phyloP scores from a whole-genome alignment of 2,113 vertebrate genomes.

The Proterorhinus semilunaris region DNA sequence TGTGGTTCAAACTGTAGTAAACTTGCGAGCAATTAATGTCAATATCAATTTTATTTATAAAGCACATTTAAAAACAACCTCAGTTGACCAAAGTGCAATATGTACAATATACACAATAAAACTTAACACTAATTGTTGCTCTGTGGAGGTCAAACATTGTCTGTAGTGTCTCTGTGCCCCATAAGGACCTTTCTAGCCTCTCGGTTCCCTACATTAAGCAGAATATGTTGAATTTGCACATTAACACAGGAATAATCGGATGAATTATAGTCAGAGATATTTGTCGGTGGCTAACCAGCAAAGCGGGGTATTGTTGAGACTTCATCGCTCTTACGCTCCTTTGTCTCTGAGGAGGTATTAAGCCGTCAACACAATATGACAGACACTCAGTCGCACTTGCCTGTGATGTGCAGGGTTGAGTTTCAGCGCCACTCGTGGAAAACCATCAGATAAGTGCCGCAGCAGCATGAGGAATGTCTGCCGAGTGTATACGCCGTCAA shows the following conservation, averaged over 20 bases:
- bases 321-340: constrained; percentile 26
- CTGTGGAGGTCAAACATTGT: too few relatives aligned
- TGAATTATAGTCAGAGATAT: neutral
- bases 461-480: constrained; percentile 39
- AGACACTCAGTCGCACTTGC: constrained; percentile 61
- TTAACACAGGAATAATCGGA: neutral
- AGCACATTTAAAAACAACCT: too few relatives aligned
- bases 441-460: constrained; percentile 63
- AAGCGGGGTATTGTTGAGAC: constrained; percentile 19
- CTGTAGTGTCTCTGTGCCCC: too few relatives aligned
- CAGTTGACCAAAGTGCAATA: too few relatives aligned
- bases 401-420: constrained; percentile 55
- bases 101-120: too few relatives aligned
- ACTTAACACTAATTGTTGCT: too few relatives aligned
- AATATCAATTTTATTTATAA: too few relatives aligned
- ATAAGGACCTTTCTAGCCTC: neutral
- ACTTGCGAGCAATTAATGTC: too few relatives aligned
- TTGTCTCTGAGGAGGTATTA: constrained; percentile 52
- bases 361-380: constrained; percentile 60
- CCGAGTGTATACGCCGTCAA: constrained; percentile 31
- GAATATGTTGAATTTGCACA: neutral
- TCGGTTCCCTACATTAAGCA: neutral
- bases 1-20: too few relatives aligned
- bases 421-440: constrained; percentile 54
- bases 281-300: neutral